phyloP scores from a whole-genome alignment of 2,888 invertebrate genomes.

The Hyalella azteca region DNA sequence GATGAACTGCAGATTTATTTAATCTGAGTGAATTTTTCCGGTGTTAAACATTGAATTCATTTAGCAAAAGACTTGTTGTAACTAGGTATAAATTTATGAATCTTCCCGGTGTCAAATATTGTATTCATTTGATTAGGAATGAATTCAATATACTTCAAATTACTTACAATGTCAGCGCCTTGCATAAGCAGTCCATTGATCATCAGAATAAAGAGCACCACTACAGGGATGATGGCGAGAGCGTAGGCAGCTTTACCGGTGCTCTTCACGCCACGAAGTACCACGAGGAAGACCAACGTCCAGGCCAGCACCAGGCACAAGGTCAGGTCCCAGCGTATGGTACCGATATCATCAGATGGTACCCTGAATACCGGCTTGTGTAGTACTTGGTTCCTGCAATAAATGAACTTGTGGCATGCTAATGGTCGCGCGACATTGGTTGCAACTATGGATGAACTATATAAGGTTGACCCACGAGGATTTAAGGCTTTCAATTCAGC shows the following conservation, averaged over 20 bases:
- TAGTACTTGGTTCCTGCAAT: constrained; percentile 19
- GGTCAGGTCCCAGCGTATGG: constrained; percentile 61
- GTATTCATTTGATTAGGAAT: too few relatives aligned
- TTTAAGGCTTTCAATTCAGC: too few relatives aligned
- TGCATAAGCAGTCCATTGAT: constrained; percentile 60
- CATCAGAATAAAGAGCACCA: constrained; percentile 60
- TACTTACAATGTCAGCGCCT: constrained; percentile 59
- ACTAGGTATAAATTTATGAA: too few relatives aligned
- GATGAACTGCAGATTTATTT: too few relatives aligned
- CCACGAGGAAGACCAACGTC: constrained; percentile 61
- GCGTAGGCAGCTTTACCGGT: constrained; percentile 61
- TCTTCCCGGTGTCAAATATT: too few relatives aligned
- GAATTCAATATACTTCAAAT: too few relatives aligned
- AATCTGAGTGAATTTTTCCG: too few relatives aligned
- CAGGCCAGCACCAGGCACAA: constrained; percentile 61
- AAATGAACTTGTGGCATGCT: background rate
- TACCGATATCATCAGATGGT: constrained; percentile 60
- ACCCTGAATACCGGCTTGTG: constrained; percentile 55
- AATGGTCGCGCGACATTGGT: too few relatives aligned
- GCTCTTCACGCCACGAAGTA: constrained; percentile 60
- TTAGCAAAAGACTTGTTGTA: too few relatives aligned
- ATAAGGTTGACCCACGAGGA: too few relatives aligned
- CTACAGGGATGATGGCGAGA: constrained; percentile 62
- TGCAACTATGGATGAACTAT: too few relatives aligned
- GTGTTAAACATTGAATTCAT: too few relatives aligned